Evolutionary conservation across 2,888 invertebrate species (phyloP).

Genomic region (Alitta virens): DNA sequence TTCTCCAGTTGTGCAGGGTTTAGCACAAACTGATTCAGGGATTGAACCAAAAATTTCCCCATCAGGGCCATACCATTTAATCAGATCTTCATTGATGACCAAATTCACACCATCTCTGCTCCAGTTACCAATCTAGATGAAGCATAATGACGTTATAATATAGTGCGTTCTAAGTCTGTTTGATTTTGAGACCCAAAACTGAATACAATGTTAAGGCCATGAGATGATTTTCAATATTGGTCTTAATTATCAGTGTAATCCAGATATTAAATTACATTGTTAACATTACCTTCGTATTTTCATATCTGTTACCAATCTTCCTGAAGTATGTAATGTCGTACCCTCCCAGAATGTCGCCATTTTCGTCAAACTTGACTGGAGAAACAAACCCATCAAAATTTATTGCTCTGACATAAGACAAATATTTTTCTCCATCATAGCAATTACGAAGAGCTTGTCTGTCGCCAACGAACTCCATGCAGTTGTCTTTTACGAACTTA

Average conservation of each 20-base stretch:
- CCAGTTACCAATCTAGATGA: constrained; percentile 1
- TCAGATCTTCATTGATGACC: not conserved
- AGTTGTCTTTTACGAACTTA: constrained; percentile 31
- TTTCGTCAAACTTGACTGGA: constrained; percentile 28
- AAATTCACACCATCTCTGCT: not conserved
- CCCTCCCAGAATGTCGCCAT: constrained; percentile 37
- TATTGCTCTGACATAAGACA: constrained; percentile 28
- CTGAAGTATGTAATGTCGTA: constrained; percentile 20
- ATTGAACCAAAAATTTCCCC: not conserved
- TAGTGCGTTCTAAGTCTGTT: too few relatives aligned
- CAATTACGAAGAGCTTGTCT: constrained; percentile 23
- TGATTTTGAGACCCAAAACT: too few relatives aligned
- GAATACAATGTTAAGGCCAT: too few relatives aligned
- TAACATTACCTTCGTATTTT: not conserved
- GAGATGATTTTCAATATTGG: too few relatives aligned
- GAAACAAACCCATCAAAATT: constrained; percentile 21
- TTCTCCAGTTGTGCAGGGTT: constrained; percentile 22
- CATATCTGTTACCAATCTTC: not conserved
- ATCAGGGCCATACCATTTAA: not conserved
- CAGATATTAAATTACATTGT: too few relatives aligned
- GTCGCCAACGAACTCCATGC: constrained; percentile 26
- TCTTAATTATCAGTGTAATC: too few relatives aligned
- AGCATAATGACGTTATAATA: too few relatives aligned
- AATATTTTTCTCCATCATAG: constrained; percentile 26
- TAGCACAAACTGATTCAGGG: constrained; percentile 25